Percentiles rank a stretch among this genome's conserved stretches.
Evolutionary conservation across 1,140 invertebrate genomes (phyloP).

Genomic region (Glossosoma conforme): DNA sequence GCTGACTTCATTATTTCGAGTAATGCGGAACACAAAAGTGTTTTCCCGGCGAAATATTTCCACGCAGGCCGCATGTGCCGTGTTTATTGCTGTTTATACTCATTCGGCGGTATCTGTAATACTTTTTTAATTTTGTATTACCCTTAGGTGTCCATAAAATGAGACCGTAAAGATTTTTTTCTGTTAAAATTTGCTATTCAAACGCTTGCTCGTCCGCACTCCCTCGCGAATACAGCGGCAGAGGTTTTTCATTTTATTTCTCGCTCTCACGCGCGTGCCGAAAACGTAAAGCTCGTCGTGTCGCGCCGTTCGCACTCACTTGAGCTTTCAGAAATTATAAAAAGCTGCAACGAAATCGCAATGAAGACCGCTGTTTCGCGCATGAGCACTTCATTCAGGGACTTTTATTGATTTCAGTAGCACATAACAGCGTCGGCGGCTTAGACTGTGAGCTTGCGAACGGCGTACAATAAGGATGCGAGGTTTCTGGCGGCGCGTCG

Average conservation of each 20-base stretch:
- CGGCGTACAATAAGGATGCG: conserved; percentile 10
- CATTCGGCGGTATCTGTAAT: conserved; percentile 32
- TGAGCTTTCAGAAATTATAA: conserved; percentile 27
- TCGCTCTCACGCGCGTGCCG: conserved; percentile 4
- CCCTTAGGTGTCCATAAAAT: conserved; percentile 31
- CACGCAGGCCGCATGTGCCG: conserved; percentile 6
- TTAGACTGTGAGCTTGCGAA: conserved; percentile 34
- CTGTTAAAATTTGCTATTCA: conserved; percentile 31
- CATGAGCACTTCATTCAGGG: conserved; percentile 53
- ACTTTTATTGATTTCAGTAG: conserved; percentile 64
- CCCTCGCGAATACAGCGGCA: conserved; percentile 20
- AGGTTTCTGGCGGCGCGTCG: conserved; percentile 41
- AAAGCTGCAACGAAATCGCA: conserved; percentile 41
- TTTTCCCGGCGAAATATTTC: conserved; percentile 15
- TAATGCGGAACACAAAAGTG: conserved; percentile 20
- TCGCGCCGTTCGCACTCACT: conserved; percentile 21
- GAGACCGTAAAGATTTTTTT: conserved; percentile 31
- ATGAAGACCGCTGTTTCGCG: conserved; percentile 48
- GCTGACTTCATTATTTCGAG: conserved; percentile 25
- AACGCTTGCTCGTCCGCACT: conserved; percentile 19
- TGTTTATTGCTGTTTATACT: conserved; percentile 30
- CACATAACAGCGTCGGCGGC: conserved; percentile 48
- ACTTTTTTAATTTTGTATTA: conserved; percentile 33
- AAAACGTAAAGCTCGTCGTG: not conserved
- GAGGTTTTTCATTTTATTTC: not conserved